A percentile compares a stretch with the other conserved stretches of the same genome.
phyloP scores from a whole-genome alignment of 1,140 invertebrate genomes.

The Pollicipes pollicipes region DNA sequence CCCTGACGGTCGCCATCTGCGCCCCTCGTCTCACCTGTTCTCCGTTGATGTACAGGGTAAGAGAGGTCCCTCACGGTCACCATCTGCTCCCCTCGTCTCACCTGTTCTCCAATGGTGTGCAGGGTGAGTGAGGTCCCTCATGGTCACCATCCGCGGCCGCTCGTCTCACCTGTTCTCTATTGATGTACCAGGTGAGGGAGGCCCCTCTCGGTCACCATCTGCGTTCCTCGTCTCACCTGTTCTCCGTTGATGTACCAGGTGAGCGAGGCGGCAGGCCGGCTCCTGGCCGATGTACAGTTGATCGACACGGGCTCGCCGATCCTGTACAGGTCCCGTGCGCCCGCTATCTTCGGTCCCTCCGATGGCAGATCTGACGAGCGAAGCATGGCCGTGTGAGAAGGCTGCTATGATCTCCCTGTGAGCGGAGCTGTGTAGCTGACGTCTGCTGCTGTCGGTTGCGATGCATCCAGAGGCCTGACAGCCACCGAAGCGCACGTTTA shows the following conservation, averaged over 20 bases:
- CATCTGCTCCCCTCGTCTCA: constrained; percentile 49
- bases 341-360: constrained; percentile 3
- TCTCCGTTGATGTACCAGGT: constrained; percentile 76
- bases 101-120: no score
- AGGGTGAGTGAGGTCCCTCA: constrained; percentile 53
- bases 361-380: constrained; percentile 1
- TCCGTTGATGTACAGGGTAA: constrained; percentile 72
- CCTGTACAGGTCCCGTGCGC: background rate
- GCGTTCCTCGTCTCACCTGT: constrained; percentile 35
- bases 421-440: no score
- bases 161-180: no score
- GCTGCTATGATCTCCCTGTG: no score
- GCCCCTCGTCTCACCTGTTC: constrained; percentile 39
- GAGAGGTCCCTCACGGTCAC: constrained; percentile 60
- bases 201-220: constrained; percentile 72
- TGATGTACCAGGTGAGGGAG: constrained; percentile 37
- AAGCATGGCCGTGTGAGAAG: no score
- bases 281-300: constrained; percentile 63
- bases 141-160: constrained; percentile 70
- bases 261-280: constrained; percentile 60
- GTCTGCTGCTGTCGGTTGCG: no score
- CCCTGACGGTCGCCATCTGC: no score
- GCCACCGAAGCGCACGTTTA: no score
- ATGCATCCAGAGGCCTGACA: no score
- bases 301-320: constrained; percentile 22